Conservation (phyloP, 30 jellyfish, hydroid and myxozoan species). For the Chrysaora quinquecirrha region DNA sequence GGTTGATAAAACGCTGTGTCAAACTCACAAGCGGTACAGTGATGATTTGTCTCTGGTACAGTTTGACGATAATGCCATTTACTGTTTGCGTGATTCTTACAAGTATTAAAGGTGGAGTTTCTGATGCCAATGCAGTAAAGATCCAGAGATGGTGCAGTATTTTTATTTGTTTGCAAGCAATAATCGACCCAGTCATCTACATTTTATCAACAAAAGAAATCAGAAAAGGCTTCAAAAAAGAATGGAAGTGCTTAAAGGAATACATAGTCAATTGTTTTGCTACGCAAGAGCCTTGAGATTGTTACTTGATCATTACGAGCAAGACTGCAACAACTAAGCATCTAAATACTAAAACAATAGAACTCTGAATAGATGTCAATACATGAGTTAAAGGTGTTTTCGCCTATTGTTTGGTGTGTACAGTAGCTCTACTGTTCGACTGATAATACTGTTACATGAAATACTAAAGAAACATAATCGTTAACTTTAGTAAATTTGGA, state of each 20-base stretch:
- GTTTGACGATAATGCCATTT: background rate
- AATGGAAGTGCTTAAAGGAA: background rate
- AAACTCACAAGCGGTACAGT: conserved; percentile 1
- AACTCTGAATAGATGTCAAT: no score
- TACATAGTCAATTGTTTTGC: no score
- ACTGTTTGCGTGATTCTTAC: background rate
- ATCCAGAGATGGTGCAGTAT: background rate
- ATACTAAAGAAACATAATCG: no score
- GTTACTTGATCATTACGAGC: no score
- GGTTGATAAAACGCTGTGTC: background rate
- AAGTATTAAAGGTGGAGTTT: background rate
- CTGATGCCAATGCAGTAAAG: background rate
- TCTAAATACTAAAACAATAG: no score
- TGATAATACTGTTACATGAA: no score
- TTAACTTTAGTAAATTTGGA: no score
- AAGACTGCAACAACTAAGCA: no score
- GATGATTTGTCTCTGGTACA: background rate
- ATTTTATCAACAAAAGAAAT: background rate
- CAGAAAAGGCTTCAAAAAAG: conserved; percentile 8
- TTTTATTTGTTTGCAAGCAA: background rate
- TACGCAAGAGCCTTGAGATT: no score
- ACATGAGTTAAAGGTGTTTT: no score
- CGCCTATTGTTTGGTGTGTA: no score
- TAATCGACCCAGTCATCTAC: conserved; percentile 2
- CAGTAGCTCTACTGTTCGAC: no score